Evolutionary conservation across 2,113 vertebrate genomes (phyloP), one percentile per base, ranked within the genome.

Genomic region (Chlorocebus sabaeus): DNA sequence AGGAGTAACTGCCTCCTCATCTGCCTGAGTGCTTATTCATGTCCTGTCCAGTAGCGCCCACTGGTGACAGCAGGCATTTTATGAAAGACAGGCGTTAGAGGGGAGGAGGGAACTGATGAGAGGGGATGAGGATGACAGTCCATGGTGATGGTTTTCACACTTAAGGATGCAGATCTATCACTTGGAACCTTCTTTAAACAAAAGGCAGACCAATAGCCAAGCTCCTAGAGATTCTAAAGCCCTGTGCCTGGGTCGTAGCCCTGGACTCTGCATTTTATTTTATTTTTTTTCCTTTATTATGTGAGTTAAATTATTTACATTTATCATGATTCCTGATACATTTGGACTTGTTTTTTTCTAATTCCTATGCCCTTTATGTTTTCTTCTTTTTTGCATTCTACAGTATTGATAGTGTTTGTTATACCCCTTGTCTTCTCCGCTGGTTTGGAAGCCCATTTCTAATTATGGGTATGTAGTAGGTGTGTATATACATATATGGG

Each of bases 31-130:
- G 43, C 50, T 25, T n/a, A 11, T 0, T n/a, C 10, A 17, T 22
- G 17, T 93, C 35, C 43, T 64, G 35, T 64, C 68, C 55, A 1
- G 35, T 4, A 50, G 32, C 32, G 11, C 35, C 55, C 25, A 32
- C 2, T 6, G 40, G 32, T n/a, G 25, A 32, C 17, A 8, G 32
- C 43, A 23, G 3, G 0, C 16, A 3, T 55, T 50, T 61, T 22
- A 9, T 57, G 73, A 59, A 45, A 30, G 75, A 55, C 30, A 45
- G 11, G 50, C 75, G 17, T 80, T 27, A 57, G 48, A 27, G 30
- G 38, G 50, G 61, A 45, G 43, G 73, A 38, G 43, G 48, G 64
- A n/a, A 10, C 3, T 55, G 30, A 12, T 25, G 32, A 61, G 32
- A 0, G 30, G 20, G 45, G 22, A 2, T 2, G 23, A 20, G 27